Percentiles rank a stretch among this genome's conserved stretches.
Conservation (phyloP, 2,113 vertebrate genomes). For the Pseudonaja textilis region DNA sequence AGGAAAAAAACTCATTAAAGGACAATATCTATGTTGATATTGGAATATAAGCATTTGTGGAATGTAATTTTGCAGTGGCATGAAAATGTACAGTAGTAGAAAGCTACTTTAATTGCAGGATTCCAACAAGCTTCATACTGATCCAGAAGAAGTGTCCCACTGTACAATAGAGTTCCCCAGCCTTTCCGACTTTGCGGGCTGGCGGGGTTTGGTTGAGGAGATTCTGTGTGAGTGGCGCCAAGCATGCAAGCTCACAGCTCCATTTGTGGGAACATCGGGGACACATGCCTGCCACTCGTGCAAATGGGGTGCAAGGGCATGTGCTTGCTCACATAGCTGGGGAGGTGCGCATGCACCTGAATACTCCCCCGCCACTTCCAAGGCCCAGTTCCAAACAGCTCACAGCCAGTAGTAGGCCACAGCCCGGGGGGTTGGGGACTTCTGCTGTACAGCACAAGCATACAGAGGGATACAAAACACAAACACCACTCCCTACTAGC, state of each 20-base stretch:
- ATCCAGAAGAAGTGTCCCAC: background rate
- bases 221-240: background rate
- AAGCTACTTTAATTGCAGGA: background rate
- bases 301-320: too few relatives aligned
- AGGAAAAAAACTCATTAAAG: background rate
- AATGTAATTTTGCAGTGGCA: background rate
- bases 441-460: background rate
- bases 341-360: background rate
- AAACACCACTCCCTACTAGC: background rate
- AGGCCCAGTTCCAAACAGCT: too few relatives aligned
- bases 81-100: background rate
- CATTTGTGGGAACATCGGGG: too few relatives aligned
- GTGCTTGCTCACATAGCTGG: background rate
- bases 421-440: too few relatives aligned
- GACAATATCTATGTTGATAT: background rate
- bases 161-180: background rate
- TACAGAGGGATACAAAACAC: background rate
- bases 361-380: background rate
- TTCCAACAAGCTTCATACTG: background rate
- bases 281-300: too few relatives aligned
- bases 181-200: background rate
- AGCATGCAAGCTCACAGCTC: background rate
- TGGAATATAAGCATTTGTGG: background rate
- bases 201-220: background rate
- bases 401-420: too few relatives aligned